phyloP scores from a whole-genome alignment of 2,113 vertebrate species.

The Sardina pilchardus region DNA sequence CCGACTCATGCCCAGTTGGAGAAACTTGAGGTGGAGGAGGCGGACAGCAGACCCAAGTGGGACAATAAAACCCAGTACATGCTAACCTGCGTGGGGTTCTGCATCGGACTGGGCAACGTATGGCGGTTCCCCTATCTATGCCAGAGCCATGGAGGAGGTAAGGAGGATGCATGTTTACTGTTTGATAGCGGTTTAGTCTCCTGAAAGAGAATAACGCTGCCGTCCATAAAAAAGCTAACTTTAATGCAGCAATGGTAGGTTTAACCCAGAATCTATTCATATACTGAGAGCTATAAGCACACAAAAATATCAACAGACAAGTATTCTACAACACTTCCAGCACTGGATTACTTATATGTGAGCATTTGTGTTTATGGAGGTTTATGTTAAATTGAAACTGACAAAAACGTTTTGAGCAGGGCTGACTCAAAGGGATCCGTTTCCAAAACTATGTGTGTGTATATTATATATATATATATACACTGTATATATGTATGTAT shows the following conservation, averaged over 20 bases:
- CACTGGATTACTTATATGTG: not conserved
- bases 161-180: not conserved
- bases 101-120: slow-evolving; percentile 95
- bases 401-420: not conserved
- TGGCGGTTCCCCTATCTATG: slow-evolving; percentile 97
- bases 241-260: not conserved
- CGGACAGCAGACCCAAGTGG: slow-evolving; percentile 88
- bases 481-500: too few relatives aligned
- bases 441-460: too few relatives aligned
- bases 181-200: not conserved
- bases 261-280: not conserved
- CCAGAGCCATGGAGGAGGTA: slow-evolving; percentile 98
- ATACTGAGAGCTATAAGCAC: not conserved
- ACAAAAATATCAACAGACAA: not conserved
- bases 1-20: slow-evolving; percentile 79
- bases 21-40: slow-evolving; percentile 76
- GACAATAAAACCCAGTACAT: slow-evolving; percentile 98
- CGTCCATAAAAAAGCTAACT: not conserved
- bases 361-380: not conserved
- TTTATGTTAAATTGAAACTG: not conserved
- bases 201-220: not conserved
- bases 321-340: not conserved
- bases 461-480: too few relatives aligned
- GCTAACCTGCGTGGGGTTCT: slow-evolving; percentile 95
- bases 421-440: not conserved